Base-by-base conservation (phyloP, 2,888 invertebrate genomes). In the Agrotis puta region DNA sequence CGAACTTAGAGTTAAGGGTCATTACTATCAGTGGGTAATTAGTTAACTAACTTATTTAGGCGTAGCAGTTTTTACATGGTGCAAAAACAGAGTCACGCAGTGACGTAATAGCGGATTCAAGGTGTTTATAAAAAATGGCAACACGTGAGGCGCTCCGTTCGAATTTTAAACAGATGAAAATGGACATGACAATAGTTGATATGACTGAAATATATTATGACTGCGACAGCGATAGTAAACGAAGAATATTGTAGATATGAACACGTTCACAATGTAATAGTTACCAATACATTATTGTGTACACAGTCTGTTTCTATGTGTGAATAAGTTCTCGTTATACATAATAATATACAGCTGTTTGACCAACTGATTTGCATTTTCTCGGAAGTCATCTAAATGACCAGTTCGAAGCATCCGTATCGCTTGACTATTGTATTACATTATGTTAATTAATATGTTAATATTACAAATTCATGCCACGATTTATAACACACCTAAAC, bases 91-190 rank as follows among this genome's bases (percentile, higher is more conserved):
- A 68, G 48, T 47, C 58, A 39, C 16, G 13, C 54, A 39, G 68
- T 83, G 84, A 77, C 73, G 81, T 69, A 81, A 83, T 14, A 66
- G 20, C 53, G 39, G 39, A 77, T 71, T 81, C 77, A 70, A 83
- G 73, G 84, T 63, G 47, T 66, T 64, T 53, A 47, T 64, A 73
- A 83, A 83, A 83, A 83, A 83, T 73, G 66, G 68, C 47, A 64
- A 66, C 77, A 70, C 69, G 70, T 59, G 68, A 64, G 47, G 14
- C 48, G 59, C 51, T 65, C 66, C 7, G 62, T 70, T 69, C 57
- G 77, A 77, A 81, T 81, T 81, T 77, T 70, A 63, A 83, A 83
- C 58, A 61, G 59, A 71, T 77, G 51, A 47, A 77, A 66, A 78
- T 67, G 63, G 22, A 64, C 54, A n/a, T 13, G 45, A 33, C 47